A percentile compares a stretch with the other conserved stretches of the same genome.
Evolutionary conservation across 2,113 vertebrate species (phyloP).

Genomic region (Donacobius atricapilla): DNA sequence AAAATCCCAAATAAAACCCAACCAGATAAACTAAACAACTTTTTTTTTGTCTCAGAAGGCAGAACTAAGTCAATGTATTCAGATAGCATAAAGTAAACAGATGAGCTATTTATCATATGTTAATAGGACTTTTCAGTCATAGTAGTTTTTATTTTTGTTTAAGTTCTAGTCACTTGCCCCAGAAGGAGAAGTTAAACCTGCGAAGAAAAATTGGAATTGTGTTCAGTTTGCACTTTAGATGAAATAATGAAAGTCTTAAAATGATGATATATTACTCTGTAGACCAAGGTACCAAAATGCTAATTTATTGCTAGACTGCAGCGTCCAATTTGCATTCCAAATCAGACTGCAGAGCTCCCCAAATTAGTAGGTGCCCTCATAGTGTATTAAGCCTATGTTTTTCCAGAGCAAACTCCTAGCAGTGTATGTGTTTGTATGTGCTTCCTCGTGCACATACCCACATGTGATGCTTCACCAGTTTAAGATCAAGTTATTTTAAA

Average conservation of each 20-base stretch:
- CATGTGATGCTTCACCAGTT: not conserved
- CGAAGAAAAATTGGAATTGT: not conserved
- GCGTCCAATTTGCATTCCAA: constrained; percentile 74
- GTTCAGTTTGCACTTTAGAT: not conserved
- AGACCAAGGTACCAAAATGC: constrained; percentile 62
- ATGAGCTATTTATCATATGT: not conserved
- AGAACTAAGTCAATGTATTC: not conserved
- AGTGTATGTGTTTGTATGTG: not conserved
- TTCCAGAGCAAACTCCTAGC: not conserved
- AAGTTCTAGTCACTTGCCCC: not conserved
- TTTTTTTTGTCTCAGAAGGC: not conserved
- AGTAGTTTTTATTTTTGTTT: not conserved
- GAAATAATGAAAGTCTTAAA: not conserved
- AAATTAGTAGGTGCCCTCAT: constrained; percentile 30
- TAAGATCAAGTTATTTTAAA: not conserved
- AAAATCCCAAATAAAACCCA: not conserved
- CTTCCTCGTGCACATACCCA: not conserved
- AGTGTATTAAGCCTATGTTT: constrained; percentile 50
- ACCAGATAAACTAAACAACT: not conserved
- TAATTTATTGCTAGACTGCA: constrained; percentile 72
- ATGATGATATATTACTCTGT: constrained; percentile 6
- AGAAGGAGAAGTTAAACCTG: not conserved
- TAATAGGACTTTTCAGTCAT: not conserved
- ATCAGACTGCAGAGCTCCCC: constrained; percentile 65
- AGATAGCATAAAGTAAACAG: not conserved